These are phyloP conservation scores for Henricia sp. DNA, from an alignment of 53 echinoderm and acorn worm genomes.

Conservation along the genomic window DNA sequence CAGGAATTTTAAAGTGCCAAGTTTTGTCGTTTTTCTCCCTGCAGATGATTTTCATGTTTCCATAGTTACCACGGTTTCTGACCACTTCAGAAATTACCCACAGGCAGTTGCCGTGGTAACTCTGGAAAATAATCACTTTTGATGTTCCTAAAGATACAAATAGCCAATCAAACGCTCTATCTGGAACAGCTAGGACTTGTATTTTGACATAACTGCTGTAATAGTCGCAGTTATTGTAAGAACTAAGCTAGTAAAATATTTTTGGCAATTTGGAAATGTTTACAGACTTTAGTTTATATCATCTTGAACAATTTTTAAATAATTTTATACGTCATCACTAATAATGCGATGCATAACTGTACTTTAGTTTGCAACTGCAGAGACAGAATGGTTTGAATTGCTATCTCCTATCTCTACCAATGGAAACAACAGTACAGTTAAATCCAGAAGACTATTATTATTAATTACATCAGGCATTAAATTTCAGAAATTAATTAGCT, in stretches of 20 bases:
- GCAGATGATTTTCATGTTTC: constrained; percentile 55
- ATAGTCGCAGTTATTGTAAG: too few species aligned
- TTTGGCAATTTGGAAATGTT: too few species aligned
- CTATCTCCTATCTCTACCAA: constrained; percentile 56
- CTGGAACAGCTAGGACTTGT: too few species aligned
- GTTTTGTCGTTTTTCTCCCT: too few species aligned
- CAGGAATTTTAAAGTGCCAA: not conserved
- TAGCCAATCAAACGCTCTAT: not conserved
- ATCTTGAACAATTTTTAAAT: not conserved
- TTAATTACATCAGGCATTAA: not conserved
- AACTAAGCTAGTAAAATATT: too few species aligned
- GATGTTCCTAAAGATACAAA: not conserved
- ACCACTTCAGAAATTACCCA: constrained; percentile 42
- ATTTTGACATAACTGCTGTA: not conserved
- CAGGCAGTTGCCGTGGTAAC: constrained; percentile 61
- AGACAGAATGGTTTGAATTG: constrained; percentile 50
- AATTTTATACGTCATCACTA: not conserved
- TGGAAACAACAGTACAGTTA: constrained; percentile 73
- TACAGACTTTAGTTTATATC: too few species aligned
- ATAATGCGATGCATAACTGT: constrained; percentile 21
- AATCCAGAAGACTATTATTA: too few species aligned
- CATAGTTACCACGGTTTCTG: constrained; percentile 58
- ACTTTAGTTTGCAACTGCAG: constrained; percentile 59
- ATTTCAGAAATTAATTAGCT: not conserved
- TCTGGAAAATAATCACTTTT: constrained; percentile 15